These are phyloP conservation scores for Anableps anableps DNA, from an alignment of 2,797 vertebrate genomes.

Conservation along the genomic window DNA sequence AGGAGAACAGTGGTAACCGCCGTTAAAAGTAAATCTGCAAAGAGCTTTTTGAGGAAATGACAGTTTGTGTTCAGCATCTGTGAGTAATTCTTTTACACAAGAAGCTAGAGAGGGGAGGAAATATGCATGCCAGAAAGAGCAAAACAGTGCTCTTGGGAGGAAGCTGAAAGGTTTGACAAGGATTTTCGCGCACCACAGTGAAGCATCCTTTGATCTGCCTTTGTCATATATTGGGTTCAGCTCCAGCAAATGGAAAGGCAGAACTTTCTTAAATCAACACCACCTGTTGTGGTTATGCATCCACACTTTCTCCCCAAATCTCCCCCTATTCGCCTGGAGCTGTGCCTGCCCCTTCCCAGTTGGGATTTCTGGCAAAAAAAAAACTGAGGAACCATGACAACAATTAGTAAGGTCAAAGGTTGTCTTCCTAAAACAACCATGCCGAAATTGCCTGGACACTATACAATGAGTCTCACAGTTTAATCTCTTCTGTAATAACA, in stretches of 20 bases:
- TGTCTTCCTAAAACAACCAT: constrained; percentile 53
- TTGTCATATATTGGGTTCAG: constrained; percentile 74
- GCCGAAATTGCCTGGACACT: constrained; percentile 5
- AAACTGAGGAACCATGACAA: constrained; percentile 78
- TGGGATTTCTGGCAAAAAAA: constrained; percentile 47
- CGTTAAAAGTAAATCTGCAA: constrained; percentile 53
- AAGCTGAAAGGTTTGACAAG: constrained; percentile 72
- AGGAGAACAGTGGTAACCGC: constrained; percentile 51
- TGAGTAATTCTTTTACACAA: constrained; percentile 65
- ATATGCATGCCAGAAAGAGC: constrained; percentile 49
- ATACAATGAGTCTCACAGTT: background rate
- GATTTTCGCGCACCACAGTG: constrained; percentile 67
- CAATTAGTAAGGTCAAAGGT: constrained; percentile 74
- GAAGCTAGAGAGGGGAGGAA: constrained; percentile 34
- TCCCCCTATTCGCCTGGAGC: constrained; percentile 31
- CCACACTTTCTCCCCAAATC: constrained; percentile 47
- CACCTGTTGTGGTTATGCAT: constrained; percentile 81
- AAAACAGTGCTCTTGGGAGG: constrained; percentile 66
- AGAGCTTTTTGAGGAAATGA: constrained; percentile 70
- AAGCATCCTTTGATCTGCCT: constrained; percentile 77
- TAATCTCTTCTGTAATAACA: constrained; percentile 32
- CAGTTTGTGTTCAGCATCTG: constrained; percentile 77
- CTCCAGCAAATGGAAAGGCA: constrained; percentile 71
- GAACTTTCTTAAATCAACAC: constrained; percentile 79
- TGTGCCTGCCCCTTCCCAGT: constrained; percentile 40